Percentiles rank a stretch among this genome's conserved stretches.
Conservation (phyloP, 2,113 vertebrate species). For the Poecilia latipinna region DNA sequence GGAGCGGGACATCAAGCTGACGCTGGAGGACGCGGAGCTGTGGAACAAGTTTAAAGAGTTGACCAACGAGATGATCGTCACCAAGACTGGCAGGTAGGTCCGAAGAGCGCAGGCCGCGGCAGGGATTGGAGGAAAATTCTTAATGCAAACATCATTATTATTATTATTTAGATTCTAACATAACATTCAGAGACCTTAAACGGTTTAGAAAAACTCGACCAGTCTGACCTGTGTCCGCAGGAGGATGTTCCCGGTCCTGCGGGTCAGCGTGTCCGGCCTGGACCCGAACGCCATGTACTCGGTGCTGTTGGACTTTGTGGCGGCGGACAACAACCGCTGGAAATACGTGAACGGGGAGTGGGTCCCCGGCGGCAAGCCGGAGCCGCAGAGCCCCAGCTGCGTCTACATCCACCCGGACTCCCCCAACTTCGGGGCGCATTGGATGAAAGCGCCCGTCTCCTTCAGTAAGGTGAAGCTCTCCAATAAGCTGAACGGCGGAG, state of each 20-base stretch:
- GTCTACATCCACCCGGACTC: constrained; percentile 88
- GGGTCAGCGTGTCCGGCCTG: constrained; percentile 78
- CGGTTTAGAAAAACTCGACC: accelerated
- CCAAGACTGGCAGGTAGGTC: constrained; percentile 82
- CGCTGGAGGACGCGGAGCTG: constrained; percentile 80
- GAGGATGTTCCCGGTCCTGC: constrained; percentile 84
- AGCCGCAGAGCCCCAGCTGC: constrained; percentile 84
- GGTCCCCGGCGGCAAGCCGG: constrained; percentile 84
- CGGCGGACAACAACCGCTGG: constrained; percentile 85
- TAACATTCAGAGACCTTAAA: not conserved
- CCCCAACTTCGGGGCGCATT: constrained; percentile 85
- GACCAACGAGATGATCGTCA: constrained; percentile 87
- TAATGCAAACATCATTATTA: no score
- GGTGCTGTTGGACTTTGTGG: constrained; percentile 83
- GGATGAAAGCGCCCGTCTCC: constrained; percentile 85
- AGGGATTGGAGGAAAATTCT: no score
- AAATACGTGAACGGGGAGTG: constrained; percentile 86
- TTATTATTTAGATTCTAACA: no score
- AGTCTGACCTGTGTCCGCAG: constrained; percentile 47
- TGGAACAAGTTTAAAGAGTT: constrained; percentile 85
- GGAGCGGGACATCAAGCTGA: constrained; percentile 83
- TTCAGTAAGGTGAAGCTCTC: constrained; percentile 87
- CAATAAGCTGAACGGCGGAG: constrained; percentile 85
- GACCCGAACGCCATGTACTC: constrained; percentile 87
- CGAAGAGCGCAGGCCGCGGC: not conserved